Evolutionary conservation across 2,888 invertebrate species (phyloP).

Genomic region (Agrotis ipsilon): DNA sequence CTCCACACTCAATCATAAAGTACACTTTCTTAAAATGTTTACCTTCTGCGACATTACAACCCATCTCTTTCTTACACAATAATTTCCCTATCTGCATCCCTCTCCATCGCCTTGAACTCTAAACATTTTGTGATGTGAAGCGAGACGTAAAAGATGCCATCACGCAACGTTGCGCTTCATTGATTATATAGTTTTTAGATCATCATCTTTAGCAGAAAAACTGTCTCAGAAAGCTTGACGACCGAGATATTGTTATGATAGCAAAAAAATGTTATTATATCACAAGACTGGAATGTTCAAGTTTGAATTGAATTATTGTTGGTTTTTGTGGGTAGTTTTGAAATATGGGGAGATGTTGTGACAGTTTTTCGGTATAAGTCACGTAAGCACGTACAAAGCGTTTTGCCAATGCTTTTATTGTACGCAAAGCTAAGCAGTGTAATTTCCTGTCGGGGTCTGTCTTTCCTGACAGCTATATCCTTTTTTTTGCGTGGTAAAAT

Average conservation of each 20-base stretch:
- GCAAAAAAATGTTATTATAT: slow-evolving; percentile 56
- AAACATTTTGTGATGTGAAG: slow-evolving; percentile 63
- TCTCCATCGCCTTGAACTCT: slow-evolving; percentile 62
- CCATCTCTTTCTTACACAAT: slow-evolving; percentile 17
- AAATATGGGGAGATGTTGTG: slow-evolving; percentile 3
- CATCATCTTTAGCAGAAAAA: slow-evolving; percentile 59
- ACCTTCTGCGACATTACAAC: slow-evolving; percentile 51
- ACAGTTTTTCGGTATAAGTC: background rate
- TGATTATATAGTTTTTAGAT: slow-evolving; percentile 63
- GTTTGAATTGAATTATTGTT: slow-evolving; percentile 46
- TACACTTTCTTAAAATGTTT: slow-evolving; percentile 68
- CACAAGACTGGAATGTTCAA: slow-evolving; percentile 26
- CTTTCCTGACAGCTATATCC: too few species aligned
- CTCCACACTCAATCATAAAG: slow-evolving; percentile 59
- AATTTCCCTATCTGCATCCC: slow-evolving; percentile 20
- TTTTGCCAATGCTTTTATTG: too few species aligned
- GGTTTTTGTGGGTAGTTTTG: slow-evolving; percentile 23
- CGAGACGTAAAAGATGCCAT: slow-evolving; percentile 58
- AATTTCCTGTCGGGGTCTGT: too few species aligned
- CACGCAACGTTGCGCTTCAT: slow-evolving; percentile 65
- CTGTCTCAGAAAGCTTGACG: slow-evolving; percentile 62
- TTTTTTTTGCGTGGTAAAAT: too few species aligned
- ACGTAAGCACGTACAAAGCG: too few species aligned
- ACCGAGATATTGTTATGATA: slow-evolving; percentile 46
- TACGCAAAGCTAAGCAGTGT: too few species aligned